Evolutionary conservation across 2,888 invertebrate genomes (phyloP).

Genomic region (Stegana nigrithorax): DNA sequence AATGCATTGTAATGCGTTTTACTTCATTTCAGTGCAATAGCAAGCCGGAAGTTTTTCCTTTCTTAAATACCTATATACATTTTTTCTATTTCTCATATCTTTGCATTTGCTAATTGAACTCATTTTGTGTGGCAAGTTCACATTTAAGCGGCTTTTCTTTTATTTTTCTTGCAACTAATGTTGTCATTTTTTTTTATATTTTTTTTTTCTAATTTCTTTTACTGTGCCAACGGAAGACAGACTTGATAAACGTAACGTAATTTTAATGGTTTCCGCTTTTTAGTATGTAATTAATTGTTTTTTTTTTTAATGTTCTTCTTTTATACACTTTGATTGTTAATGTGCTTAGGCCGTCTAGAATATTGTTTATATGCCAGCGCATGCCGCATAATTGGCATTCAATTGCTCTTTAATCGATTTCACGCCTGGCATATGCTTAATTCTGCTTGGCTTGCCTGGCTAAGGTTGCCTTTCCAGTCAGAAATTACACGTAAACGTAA

Average conservation of each 20-base stretch:
- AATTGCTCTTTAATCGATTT: neutral
- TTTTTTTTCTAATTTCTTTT: conserved; percentile 28
- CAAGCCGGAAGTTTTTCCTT: conserved; percentile 50
- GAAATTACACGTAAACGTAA: no score
- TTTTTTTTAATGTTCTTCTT: neutral
- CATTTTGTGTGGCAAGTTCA: conserved; percentile 36
- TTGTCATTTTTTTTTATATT: neutral
- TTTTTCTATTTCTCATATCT: conserved; percentile 19
- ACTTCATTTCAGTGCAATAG: neutral
- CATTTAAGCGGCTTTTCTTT: neutral
- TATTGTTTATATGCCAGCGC: neutral
- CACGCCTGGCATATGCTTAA: neutral
- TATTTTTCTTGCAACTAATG: neutral
- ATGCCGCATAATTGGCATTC: neutral
- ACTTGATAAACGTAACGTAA: no score
- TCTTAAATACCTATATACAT: conserved; percentile 4
- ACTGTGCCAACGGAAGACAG: no score
- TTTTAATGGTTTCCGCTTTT: conserved; percentile 58
- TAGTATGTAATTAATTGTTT: conserved; percentile 54
- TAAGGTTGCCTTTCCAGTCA: no score
- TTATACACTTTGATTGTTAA: no score
- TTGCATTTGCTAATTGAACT: no score
- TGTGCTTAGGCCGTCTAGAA: neutral
- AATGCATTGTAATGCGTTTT: neutral
- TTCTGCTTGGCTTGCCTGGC: no score